Conservation (phyloP, 2,113 vertebrate species). For the Chloebia gouldiae region DNA sequence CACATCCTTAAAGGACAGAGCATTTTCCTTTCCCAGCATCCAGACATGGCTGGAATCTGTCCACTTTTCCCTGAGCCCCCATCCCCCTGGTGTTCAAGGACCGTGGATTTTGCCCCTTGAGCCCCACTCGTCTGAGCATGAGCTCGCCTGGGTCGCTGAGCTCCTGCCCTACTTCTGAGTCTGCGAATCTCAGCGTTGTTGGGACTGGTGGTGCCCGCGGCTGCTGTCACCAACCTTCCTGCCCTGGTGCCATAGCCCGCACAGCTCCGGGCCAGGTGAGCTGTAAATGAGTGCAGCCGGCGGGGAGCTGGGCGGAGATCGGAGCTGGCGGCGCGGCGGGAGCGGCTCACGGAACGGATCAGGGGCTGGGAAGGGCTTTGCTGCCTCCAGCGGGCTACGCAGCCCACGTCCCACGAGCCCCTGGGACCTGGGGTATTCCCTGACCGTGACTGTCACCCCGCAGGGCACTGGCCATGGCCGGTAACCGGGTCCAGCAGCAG, state of each 20-base stretch:
- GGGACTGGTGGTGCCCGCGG: neutral
- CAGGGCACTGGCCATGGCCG: neutral
- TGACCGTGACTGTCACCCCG: neutral
- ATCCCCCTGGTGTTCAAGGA: neutral
- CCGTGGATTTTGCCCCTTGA: neutral
- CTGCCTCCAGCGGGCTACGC: rapidly evolving
- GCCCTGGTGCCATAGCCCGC: rapidly evolving
- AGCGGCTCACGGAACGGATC: neutral
- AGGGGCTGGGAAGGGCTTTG: neutral
- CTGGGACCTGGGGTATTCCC: rapidly evolving
- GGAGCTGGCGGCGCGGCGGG: neutral
- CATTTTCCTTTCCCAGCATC: neutral
- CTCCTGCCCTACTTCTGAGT: neutral
- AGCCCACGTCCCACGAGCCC: rapidly evolving
- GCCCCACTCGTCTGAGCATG: neutral
- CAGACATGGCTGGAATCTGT: neutral
- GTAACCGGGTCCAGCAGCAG: neutral
- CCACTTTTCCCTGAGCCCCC: neutral
- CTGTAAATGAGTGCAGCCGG: neutral
- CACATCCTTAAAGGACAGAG: neutral
- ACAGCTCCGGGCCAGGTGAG: neutral
- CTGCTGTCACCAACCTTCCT: neutral
- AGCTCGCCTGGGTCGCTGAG: rapidly evolving
- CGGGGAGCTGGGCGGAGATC: neutral
- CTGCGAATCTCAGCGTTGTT: neutral